Base-by-base conservation (phyloP, 2,113 vertebrate genomes). In the Poecilia latipinna region DNA sequence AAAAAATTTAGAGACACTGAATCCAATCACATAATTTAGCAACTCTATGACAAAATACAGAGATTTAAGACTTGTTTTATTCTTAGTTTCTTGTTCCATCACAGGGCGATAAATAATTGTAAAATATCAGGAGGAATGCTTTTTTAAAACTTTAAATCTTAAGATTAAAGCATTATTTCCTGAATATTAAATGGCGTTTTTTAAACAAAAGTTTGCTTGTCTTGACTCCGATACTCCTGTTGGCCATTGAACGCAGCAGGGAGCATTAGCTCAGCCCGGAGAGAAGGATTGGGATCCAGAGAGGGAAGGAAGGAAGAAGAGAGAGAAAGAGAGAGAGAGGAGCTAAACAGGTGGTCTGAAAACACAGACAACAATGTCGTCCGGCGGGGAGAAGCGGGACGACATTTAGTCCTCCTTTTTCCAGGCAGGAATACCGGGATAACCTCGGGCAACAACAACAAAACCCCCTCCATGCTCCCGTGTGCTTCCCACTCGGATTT, bases 301-400 rank as follows among this genome's bases (percentile, higher is more conserved):
- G 82, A 39, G 81, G 61, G 44, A 61, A 44, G 39, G 54, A 68
- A 51, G 62, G 63, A 64, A 35, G 69, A 48, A 63, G 39, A 68
- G 61, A 67, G 39, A 64, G 80, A 74, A 0, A 63, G 77, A 71
- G 65, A 64, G 80, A 70, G 60, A 74, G 64, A 75, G 57, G 42
- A 48, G 68, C 79, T 85, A 91, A 93, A 93, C 92, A 93, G 92
- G 92, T 93, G 92, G 92, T 92, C 90, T 57, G 75, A 48, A 88
- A 86, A 85, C 79, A 87, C 79, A 65, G 64, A 80, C 73, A 86
- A 93, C 86, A 88, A 92, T 93, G 92, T 90, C 82, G 89, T 57
- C 72, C 80, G 65, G 75, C 80, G 77, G 75, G 70, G 78, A 82
- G 65, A 70, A 17, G 83, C 82, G 61, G 70, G 77, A 39, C 51